These are phyloP conservation scores for Coreoperca whiteheadi DNA, from an alignment of 2,113 vertebrate species.

Conservation along the genomic window DNA sequence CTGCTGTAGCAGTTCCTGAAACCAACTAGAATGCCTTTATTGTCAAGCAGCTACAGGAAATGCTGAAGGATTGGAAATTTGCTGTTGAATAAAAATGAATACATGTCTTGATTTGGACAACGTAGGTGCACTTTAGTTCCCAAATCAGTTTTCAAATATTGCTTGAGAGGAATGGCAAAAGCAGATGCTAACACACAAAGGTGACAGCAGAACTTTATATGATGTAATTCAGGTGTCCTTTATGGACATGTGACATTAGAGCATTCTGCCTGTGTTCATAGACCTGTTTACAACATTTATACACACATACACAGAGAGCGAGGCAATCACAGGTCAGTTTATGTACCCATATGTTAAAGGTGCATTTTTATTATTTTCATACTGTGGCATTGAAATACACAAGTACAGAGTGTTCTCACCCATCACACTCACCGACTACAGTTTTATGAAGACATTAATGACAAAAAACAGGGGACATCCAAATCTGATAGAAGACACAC, in stretches of 20 bases:
- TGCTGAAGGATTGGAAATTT: not conserved
- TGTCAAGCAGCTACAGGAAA: not conserved
- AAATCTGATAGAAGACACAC: slow-evolving; percentile 43
- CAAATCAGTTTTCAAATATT: not conserved
- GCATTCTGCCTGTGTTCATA: not conserved
- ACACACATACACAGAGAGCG: not conserved
- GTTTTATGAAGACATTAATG: slow-evolving; percentile 33
- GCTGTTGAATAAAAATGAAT: not conserved
- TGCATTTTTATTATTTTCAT: slow-evolving; percentile 3
- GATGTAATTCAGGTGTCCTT: not conserved
- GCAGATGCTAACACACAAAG: not conserved
- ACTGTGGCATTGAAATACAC: not conserved
- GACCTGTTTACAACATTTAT: not conserved
- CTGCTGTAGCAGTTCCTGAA: not conserved
- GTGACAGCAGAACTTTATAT: not conserved
- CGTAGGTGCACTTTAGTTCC: not conserved
- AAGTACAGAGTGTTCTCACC: not conserved
- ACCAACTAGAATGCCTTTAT: not conserved
- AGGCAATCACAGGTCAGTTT: not conserved
- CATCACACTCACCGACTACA: not conserved
- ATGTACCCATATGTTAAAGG: not conserved
- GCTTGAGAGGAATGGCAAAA: not conserved
- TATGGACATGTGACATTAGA: not conserved
- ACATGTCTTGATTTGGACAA: not conserved
- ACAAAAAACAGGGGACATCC: slow-evolving; percentile 18